phyloP scores from a whole-genome alignment of 2,113 vertebrate genomes.

The Cepphus grylle region DNA sequence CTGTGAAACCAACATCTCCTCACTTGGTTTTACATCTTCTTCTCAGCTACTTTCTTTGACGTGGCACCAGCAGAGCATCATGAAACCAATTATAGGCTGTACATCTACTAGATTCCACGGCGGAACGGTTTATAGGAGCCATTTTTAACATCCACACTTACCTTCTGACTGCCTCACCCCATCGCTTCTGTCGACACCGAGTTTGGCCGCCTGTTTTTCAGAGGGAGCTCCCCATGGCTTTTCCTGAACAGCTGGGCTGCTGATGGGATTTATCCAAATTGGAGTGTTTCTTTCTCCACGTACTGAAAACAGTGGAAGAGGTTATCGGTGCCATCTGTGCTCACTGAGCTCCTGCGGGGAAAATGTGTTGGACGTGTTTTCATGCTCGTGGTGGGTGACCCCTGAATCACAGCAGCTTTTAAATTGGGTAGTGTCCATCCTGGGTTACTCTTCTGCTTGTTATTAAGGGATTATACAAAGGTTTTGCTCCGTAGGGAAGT shows the following conservation, averaged over 20 bases:
- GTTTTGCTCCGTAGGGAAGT: neutral
- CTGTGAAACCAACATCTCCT: slow-evolving; percentile 27
- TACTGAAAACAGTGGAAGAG: neutral
- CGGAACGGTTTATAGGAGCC: rapidly evolving
- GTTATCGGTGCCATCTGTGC: neutral
- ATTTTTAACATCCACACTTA: neutral
- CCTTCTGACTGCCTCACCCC: neutral
- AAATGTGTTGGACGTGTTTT: neutral
- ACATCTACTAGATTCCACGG: neutral
- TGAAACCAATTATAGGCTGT: neutral
- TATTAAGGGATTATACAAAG: neutral
- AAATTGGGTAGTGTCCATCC: neutral
- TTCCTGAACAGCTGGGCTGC: neutral
- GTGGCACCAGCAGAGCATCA: neutral
- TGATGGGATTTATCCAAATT: rapidly evolving
- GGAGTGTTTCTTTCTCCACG: neutral
- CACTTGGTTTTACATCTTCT: neutral
- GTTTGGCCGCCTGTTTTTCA: neutral
- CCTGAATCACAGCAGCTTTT: neutral
- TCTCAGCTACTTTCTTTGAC: neutral
- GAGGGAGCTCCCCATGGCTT: neutral
- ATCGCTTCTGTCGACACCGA: neutral
- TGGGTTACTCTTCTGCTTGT: neutral
- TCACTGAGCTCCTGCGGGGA: neutral
- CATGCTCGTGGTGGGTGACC: neutral